Percentiles rank a stretch among this genome's conserved stretches.
Conservation (phyloP, 2,888 invertebrate genomes). For the Eupithecia pulchellata region DNA sequence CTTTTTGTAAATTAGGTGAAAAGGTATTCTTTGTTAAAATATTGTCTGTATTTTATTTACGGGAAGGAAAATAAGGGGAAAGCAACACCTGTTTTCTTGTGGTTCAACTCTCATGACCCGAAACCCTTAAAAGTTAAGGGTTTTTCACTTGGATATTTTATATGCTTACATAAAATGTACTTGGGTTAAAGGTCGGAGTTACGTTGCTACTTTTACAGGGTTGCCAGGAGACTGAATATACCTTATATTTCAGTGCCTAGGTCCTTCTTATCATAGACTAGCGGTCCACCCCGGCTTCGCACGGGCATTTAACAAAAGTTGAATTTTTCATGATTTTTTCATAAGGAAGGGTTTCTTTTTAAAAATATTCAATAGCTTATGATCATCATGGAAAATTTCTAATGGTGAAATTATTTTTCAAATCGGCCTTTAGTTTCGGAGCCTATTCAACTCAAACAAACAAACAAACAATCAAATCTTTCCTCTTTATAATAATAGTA, state of each 20-base stretch:
- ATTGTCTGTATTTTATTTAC: background rate
- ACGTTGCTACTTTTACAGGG: background rate
- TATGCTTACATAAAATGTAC: background rate
- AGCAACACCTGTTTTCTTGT: conserved; percentile 62
- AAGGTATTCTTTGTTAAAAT: background rate
- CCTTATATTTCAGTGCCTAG: background rate
- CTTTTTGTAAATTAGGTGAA: background rate
- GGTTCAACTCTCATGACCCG: conserved; percentile 57
- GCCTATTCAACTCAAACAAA: too few relatives aligned
- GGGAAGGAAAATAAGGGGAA: conserved; percentile 12
- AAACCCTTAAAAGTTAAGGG: conserved; percentile 55
- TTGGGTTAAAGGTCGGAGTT: background rate
- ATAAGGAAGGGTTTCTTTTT: too few relatives aligned
- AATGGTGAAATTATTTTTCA: too few relatives aligned
- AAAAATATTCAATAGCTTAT: too few relatives aligned
- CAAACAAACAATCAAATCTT: too few relatives aligned
- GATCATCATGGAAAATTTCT: too few relatives aligned
- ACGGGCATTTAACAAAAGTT: too few relatives aligned
- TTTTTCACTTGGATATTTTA: conserved; percentile 27
- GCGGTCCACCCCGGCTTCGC: too few relatives aligned
- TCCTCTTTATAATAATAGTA: too few relatives aligned
- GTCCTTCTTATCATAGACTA: background rate
- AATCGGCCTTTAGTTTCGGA: too few relatives aligned
- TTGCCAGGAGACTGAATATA: background rate
- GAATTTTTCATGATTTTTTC: too few relatives aligned